Percentiles rank a stretch among this genome's conserved stretches.
Conservation (phyloP, 2,113 vertebrate genomes). For the Tenrec ecaudatus region DNA sequence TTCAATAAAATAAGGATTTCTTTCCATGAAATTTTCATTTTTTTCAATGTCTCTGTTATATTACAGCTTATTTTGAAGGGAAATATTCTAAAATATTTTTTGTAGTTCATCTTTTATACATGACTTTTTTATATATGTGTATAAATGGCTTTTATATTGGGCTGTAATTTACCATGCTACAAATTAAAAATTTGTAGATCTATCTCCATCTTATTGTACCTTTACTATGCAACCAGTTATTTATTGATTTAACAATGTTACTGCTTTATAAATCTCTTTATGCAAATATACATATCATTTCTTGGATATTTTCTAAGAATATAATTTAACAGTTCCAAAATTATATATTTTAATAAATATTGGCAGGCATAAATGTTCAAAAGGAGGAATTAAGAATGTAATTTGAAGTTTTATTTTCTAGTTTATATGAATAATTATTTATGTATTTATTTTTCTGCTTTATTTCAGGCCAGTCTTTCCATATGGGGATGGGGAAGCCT, state of each 20-base stretch:
- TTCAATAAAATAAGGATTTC: conserved; percentile 25
- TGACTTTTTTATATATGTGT: neutral
- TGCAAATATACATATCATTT: neutral
- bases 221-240: conserved; percentile 3
- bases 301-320: conserved; percentile 38
- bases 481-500: conserved; percentile 99
- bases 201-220: neutral
- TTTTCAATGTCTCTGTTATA: neutral
- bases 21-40: conserved; percentile 52
- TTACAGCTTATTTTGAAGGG: conserved; percentile 19
- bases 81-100: conserved; percentile 46
- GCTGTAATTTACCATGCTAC: neutral
- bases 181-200: neutral
- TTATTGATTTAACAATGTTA: conserved; percentile 18
- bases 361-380: neutral
- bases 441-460: conserved; percentile 69
- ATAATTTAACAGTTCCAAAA: conserved; percentile 44
- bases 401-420: conserved; percentile 30
- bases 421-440: conserved; percentile 19
- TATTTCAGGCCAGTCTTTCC: conserved; percentile 95
- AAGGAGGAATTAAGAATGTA: conserved; percentile 23
- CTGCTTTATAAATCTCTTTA: neutral
- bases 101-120: neutral
- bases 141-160: too few relatives aligned
- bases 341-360: conserved; percentile 5